Conservation (phyloP, 2,888 invertebrate genomes). For the Branchellion lobata region DNA sequence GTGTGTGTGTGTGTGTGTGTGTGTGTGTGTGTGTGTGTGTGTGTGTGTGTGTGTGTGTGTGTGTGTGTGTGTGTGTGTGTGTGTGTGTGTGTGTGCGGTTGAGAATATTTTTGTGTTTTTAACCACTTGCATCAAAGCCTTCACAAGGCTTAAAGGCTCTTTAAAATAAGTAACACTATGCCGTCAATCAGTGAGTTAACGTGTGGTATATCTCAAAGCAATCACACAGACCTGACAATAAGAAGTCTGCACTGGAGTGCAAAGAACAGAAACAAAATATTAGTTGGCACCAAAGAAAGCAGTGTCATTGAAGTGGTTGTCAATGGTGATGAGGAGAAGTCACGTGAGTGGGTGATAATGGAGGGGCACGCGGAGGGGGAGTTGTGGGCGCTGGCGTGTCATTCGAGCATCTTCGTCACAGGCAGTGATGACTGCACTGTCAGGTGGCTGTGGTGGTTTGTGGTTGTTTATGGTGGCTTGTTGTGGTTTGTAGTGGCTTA, state of each 20-base stretch:
- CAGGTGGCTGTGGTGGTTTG: slow-evolving; percentile 55
- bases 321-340: slow-evolving; percentile 54
- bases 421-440: slow-evolving; percentile 62
- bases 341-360: slow-evolving; percentile 57
- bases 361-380: slow-evolving; percentile 63
- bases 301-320: slow-evolving; percentile 58
- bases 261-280: slow-evolving; percentile 55
- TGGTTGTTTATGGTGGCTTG: background rate
- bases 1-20: too few relatives aligned
- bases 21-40: too few relatives aligned
- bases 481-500: too few relatives aligned
- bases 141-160: too few relatives aligned
- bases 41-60: too few relatives aligned
- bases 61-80: too few relatives aligned
- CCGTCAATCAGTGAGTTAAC: too few relatives aligned
- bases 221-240: slow-evolving; percentile 57
- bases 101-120: background rate
- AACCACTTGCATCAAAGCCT: too few relatives aligned
- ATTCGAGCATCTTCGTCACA: slow-evolving; percentile 62
- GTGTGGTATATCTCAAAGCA: too few relatives aligned
- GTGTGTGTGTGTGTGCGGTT: too few relatives aligned
- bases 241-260: slow-evolving; percentile 60
- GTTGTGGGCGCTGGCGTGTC: slow-evolving; percentile 61
- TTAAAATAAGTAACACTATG: too few relatives aligned
- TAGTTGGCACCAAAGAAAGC: slow-evolving; percentile 61